phyloP scores from a whole-genome alignment of 2,113 vertebrate species.

The Ciconia maguari region DNA sequence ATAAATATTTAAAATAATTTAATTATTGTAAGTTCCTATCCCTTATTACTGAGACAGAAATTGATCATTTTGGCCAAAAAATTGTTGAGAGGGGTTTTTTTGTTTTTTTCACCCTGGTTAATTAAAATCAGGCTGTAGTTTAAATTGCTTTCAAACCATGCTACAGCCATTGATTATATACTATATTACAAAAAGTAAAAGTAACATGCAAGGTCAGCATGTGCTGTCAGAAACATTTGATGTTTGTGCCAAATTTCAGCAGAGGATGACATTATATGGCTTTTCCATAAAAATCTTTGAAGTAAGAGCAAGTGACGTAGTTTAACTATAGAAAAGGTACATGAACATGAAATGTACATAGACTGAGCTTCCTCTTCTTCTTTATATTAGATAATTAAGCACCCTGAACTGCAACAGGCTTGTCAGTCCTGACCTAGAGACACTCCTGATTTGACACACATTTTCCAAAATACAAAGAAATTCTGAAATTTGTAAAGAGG shows the following conservation, averaged over 20 bases:
- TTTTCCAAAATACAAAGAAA: not conserved
- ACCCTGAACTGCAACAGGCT: not conserved
- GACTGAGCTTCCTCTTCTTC: not conserved
- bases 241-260: not conserved
- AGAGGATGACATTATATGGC: not conserved
- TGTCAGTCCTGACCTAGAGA: not conserved
- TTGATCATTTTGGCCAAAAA: not conserved
- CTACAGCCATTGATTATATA: not conserved
- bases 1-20: not conserved
- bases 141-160: not conserved
- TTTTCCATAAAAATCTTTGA: not conserved
- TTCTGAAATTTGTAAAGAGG: not conserved
- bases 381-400: not conserved
- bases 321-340: not conserved
- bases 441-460: not conserved
- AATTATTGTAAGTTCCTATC: not conserved
- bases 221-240: not conserved
- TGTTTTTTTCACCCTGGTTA: fast-evolving
- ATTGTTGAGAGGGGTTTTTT: not conserved
- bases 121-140: not conserved
- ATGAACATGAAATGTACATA: not conserved
- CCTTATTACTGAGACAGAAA: not conserved
- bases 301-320: not conserved
- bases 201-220: not conserved
- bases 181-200: not conserved